Percentiles rank a stretch among this genome's conserved stretches.
Evolutionary conservation across 2,113 vertebrate genomes (phyloP).

Genomic region (Antechinus flavipes): DNA sequence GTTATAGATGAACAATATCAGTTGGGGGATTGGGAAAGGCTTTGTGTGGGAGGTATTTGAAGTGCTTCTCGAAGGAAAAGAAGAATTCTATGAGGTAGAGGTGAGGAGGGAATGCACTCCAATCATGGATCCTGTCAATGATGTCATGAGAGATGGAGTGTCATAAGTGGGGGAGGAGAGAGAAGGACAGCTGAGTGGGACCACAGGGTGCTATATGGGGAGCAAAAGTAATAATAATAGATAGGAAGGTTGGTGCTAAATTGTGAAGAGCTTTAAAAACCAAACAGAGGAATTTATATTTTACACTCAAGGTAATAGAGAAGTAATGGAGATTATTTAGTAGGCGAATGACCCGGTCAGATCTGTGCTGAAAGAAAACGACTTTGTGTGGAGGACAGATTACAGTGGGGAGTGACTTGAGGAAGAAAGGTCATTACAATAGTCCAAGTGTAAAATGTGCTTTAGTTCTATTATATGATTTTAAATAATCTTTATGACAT

Average conservation of each 20-base stretch:
- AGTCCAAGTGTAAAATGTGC: background rate
- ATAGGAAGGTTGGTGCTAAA: background rate
- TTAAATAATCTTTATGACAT: background rate
- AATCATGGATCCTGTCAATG: background rate
- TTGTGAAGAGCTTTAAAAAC: background rate
- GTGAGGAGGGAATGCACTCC: background rate
- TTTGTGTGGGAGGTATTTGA: background rate
- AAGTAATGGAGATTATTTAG: background rate
- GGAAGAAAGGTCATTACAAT: background rate
- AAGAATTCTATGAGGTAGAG: background rate
- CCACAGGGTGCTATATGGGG: background rate
- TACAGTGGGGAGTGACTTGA: background rate
- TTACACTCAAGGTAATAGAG: background rate
- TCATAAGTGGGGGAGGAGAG: background rate
- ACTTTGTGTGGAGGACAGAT: background rate
- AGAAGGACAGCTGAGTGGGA: background rate
- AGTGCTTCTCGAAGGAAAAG: background rate
- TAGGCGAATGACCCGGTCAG: background rate
- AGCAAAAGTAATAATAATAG: background rate
- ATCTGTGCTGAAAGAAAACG: background rate
- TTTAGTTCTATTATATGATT: background rate
- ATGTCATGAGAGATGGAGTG: background rate
- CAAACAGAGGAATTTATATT: background rate
- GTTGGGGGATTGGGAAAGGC: background rate
- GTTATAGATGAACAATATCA: background rate